phyloP scores from a whole-genome alignment of 1,140 invertebrate genomes.

The Aplysia californica region DNA sequence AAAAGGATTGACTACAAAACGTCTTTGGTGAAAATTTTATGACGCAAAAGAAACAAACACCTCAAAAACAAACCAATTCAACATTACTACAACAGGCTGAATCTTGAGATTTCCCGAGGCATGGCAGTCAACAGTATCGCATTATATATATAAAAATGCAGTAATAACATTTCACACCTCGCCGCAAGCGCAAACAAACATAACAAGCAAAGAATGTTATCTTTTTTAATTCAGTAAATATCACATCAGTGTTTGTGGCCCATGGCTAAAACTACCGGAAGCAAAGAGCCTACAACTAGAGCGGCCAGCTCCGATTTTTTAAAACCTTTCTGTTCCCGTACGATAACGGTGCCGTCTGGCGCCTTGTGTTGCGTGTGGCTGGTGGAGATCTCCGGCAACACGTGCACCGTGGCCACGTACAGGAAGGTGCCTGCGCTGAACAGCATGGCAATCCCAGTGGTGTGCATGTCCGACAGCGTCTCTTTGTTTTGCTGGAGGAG shows the following conservation, averaged over 20 bases:
- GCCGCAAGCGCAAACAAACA: too few species aligned
- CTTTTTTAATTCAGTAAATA: too few species aligned
- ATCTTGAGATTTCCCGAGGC: too few species aligned
- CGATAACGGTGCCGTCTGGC: constrained; percentile 69
- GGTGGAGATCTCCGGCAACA: constrained; percentile 88
- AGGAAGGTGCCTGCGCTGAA: constrained; percentile 99
- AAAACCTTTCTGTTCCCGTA: constrained; percentile 72
- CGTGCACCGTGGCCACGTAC: constrained; percentile 98
- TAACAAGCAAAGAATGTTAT: too few species aligned
- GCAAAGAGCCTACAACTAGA: constrained; percentile 84
- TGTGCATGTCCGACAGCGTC: constrained; percentile 83
- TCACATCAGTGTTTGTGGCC: constrained; percentile 91
- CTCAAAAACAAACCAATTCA: too few species aligned
- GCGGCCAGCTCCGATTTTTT: constrained; percentile 83
- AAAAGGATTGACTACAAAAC: too few species aligned
- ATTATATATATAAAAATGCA: too few species aligned
- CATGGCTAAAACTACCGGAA: constrained; percentile 88
- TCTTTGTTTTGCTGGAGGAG: constrained; percentile 66
- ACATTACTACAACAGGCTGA: too few species aligned
- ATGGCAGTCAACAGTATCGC: too few species aligned
- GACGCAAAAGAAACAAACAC: too few species aligned
- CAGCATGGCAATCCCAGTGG: constrained; percentile 96
- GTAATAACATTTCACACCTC: too few species aligned
- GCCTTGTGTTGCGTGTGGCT: constrained; percentile 49
- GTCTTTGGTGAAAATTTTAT: too few species aligned